Conservation (phyloP, 2,113 vertebrate species). For the Plectropomus leopardus region DNA sequence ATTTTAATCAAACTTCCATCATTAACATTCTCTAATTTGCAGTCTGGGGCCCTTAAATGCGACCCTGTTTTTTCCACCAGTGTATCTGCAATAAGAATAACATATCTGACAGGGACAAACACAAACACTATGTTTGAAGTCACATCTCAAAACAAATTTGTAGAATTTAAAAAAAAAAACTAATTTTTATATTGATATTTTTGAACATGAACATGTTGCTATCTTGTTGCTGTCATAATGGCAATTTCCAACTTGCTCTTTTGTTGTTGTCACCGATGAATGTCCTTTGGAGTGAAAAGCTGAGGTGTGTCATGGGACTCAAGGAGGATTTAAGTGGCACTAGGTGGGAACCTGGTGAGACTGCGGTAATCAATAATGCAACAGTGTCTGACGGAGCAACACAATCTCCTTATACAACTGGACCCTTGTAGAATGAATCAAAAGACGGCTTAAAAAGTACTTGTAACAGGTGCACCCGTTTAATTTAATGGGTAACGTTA, state of each 20-base stretch:
- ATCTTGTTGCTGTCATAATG: neutral
- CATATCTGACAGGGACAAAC: too few species aligned
- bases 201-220: too few species aligned
- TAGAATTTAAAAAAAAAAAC: too few species aligned
- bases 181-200: too few species aligned
- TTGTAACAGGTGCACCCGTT: conserved; percentile 39
- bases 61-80: too few species aligned
- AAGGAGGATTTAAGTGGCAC: conserved; percentile 58
- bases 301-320: conserved; percentile 40
- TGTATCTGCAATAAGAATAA: too few species aligned
- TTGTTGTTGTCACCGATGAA: neutral
- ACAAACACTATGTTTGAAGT: too few species aligned
- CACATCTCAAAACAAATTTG: too few species aligned
- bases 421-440: conserved; percentile 37
- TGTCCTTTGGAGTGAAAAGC: conserved; percentile 28
- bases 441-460: conserved; percentile 21
- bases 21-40: too few species aligned
- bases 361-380: conserved; percentile 70
- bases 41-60: too few species aligned
- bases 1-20: too few species aligned
- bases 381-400: conserved; percentile 61
- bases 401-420: conserved; percentile 46
- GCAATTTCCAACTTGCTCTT: neutral
- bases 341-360: conserved; percentile 49
- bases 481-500: conserved; percentile 23